Conservation (phyloP, 2,797 vertebrate species). For the Fratercula arctica region DNA sequence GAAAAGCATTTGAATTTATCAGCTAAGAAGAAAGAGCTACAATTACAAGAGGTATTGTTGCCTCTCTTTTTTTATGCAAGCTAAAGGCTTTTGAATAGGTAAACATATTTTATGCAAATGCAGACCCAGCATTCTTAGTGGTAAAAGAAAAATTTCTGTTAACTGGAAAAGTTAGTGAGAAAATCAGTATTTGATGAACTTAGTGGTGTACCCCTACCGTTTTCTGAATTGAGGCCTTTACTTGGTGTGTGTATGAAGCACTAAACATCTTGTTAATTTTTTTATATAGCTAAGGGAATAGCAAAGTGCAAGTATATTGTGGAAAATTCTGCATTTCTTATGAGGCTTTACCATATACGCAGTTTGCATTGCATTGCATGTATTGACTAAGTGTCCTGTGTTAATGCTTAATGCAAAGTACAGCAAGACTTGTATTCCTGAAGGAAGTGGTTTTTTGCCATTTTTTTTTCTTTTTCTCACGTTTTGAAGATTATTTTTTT, state of each 20-base stretch:
- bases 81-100: neutral
- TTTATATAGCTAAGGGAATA: neutral
- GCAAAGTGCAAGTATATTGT: neutral
- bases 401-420: neutral
- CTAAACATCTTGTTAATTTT: neutral
- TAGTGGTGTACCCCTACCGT: accelerated
- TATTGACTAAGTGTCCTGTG: neutral
- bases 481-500: neutral
- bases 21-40: conserved; percentile 97
- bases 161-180: neutral
- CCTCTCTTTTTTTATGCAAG: neutral
- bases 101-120: neutral
- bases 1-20: conserved; percentile 97
- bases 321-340: neutral
- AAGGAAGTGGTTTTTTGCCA: neutral
- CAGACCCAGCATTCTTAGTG: neutral
- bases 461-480: neutral
- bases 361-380: neutral
- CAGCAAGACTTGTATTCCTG: neutral
- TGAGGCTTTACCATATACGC: neutral
- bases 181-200: neutral
- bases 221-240: neutral
- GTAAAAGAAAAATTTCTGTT: neutral
- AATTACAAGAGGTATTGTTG: conserved; percentile 91
- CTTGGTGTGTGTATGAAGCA: neutral